phyloP scores from a whole-genome alignment of 2,888 invertebrate species.

The Heliconius charithonia region DNA sequence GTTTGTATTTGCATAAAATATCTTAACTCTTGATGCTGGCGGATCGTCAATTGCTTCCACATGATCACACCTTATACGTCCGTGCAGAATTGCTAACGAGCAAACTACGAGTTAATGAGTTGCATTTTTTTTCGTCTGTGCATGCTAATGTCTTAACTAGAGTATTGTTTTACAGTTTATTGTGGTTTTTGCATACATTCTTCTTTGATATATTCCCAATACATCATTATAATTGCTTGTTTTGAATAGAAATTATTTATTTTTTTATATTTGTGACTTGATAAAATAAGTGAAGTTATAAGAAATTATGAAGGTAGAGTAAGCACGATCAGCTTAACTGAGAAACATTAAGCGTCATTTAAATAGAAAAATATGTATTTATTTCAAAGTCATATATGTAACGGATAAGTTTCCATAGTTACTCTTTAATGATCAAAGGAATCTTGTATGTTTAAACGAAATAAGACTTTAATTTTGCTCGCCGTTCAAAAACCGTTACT shows the following conservation, averaged over 20 bases:
- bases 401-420: background rate
- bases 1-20: constrained; percentile 36
- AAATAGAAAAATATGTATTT: background rate
- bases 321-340: background rate
- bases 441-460: background rate
- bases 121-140: constrained; percentile 47
- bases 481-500: background rate
- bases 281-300: background rate
- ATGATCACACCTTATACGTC: constrained; percentile 51
- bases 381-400: background rate
- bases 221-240: background rate
- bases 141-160: constrained; percentile 39
- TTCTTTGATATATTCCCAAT: background rate
- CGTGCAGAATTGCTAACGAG: constrained; percentile 53
- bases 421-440: background rate
- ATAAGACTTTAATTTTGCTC: too few relatives aligned
- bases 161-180: constrained; percentile 4
- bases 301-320: background rate
- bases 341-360: background rate
- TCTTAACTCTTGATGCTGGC: constrained; percentile 41
- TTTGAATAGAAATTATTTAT: background rate
- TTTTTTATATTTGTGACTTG: background rate
- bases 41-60: constrained; percentile 50
- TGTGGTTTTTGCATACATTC: background rate
- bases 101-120: constrained; percentile 53